Evolutionary conservation across 1,140 invertebrate genomes (phyloP).

Genomic region (Eriosoma lanigerum): DNA sequence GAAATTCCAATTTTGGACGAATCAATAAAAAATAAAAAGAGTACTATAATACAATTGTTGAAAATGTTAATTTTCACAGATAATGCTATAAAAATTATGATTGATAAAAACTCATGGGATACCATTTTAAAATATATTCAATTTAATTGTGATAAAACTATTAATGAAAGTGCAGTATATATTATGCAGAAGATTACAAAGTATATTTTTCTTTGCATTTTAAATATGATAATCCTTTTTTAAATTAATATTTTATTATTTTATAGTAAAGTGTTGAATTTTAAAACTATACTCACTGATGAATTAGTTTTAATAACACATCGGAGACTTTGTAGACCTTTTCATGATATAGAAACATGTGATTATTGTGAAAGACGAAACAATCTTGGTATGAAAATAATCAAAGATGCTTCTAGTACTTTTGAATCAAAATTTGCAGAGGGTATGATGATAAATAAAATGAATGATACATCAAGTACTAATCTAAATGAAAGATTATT

Average conservation of each 20-base stretch:
- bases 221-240: neutral
- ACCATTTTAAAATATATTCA: conserved; percentile 37
- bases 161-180: neutral
- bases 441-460: neutral
- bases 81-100: conserved; percentile 3
- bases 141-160: neutral
- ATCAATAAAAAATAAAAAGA: neutral
- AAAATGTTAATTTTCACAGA: neutral
- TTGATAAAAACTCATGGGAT: conserved; percentile 21
- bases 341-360: conserved; percentile 1
- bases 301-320: conserved; percentile 28
- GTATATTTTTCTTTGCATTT: neutral
- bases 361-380: conserved; percentile 19
- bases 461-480: neutral
- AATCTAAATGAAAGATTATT: neutral
- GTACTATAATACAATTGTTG: neutral
- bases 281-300: conserved; percentile 12
- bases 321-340: conserved; percentile 22
- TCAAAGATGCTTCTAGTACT: neutral
- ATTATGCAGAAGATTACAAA: conserved; percentile 8
- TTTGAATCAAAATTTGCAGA: conserved; percentile 40
- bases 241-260: conserved; percentile 17
- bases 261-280: neutral
- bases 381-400: conserved; percentile 1
- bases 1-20: neutral